A percentile compares a stretch with the other conserved stretches of the same genome.
phyloP scores from a whole-genome alignment of 2,113 vertebrate genomes.

The Progne subis region DNA sequence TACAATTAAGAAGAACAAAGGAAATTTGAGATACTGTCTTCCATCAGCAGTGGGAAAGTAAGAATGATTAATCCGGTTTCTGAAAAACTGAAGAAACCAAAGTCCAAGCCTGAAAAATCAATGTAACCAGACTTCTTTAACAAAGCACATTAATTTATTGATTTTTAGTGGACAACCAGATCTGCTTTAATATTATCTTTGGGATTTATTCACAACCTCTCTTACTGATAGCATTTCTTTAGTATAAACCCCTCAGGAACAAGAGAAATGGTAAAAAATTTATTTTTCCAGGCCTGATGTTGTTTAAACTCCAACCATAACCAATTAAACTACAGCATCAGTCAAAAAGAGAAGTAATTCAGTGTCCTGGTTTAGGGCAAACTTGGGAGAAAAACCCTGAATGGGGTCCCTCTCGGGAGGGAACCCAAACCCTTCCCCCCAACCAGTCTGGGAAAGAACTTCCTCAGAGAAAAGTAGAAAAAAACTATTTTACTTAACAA shows the following conservation, averaged over 20 bases:
- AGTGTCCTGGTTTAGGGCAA: too few relatives aligned
- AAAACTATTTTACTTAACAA: too few relatives aligned
- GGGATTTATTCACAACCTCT: not conserved
- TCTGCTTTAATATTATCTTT: not conserved
- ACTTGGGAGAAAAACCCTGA: too few relatives aligned
- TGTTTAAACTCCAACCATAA: not conserved
- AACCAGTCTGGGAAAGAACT: too few relatives aligned
- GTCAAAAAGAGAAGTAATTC: not conserved
- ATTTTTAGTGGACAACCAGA: not conserved
- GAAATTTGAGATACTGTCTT: not conserved
- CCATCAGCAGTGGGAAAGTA: not conserved
- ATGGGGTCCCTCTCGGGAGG: too few relatives aligned
- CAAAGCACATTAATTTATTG: not conserved
- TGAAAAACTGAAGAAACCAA: not conserved
- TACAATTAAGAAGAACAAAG: conserved; percentile 31
- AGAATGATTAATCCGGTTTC: conserved; percentile 17
- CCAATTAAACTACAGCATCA: not conserved
- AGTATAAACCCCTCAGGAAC: not conserved
- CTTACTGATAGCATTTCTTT: not conserved
- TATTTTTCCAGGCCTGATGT: not conserved
- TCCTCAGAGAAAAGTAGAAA: too few relatives aligned
- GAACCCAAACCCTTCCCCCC: too few relatives aligned
- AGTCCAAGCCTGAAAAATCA: not conserved
- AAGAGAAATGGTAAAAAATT: not conserved
- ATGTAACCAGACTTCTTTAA: not conserved